Conservation (phyloP, 2,113 vertebrate species). For the Typhlomys cinereus region DNA sequence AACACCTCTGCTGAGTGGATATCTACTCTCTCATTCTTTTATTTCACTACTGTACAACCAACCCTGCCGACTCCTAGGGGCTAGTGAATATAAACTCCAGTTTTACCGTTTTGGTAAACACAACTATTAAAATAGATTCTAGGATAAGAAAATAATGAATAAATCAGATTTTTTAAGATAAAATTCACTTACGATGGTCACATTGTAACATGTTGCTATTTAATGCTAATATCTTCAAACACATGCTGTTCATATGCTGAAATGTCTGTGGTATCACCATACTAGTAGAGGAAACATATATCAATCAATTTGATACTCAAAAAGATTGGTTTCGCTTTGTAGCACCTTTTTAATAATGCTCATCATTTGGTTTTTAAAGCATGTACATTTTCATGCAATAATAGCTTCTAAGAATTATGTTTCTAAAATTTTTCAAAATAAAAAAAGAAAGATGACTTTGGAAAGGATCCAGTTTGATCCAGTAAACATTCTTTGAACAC, state of each 20-base stretch:
- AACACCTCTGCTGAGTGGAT: constrained; percentile 77
- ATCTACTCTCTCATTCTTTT: constrained; percentile 76
- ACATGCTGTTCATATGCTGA: background rate
- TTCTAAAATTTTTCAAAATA: constrained; percentile 23
- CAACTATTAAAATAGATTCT: constrained; percentile 43
- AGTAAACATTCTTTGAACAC: constrained; percentile 1
- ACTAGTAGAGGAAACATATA: background rate
- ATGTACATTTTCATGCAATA: no score
- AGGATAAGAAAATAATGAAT: background rate
- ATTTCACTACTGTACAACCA: constrained; percentile 74
- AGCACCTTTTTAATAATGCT: constrained; percentile 37
- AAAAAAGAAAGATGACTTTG: background rate
- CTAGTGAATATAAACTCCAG: constrained; percentile 35
- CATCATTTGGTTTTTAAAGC: background rate
- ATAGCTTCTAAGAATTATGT: no score
- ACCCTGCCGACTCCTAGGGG: constrained; percentile 20
- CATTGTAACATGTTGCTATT: background rate
- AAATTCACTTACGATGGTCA: background rate
- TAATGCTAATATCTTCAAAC: background rate
- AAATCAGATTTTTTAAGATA: background rate
- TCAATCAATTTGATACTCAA: background rate
- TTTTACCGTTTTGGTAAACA: constrained; percentile 64
- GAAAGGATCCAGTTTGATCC: constrained; percentile 17
- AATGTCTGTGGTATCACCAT: background rate
- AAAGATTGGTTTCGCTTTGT: constrained; percentile 13